These are phyloP conservation scores for Thamnaconus septentrionalis DNA, from an alignment of 2,113 vertebrate species.

Conservation along the genomic window DNA sequence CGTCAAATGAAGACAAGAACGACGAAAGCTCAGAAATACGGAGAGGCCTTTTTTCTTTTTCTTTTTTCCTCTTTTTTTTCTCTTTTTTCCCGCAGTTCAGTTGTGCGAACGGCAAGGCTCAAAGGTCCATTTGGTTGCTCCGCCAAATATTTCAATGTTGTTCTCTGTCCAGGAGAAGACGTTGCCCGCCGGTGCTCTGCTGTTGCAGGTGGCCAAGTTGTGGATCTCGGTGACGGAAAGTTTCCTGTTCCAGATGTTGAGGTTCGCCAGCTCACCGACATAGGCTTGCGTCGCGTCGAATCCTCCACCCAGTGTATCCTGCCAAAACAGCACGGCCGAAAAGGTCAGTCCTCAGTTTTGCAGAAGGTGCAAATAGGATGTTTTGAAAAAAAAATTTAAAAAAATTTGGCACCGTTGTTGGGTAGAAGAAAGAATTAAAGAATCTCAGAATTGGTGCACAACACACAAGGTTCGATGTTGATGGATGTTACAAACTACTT, in stretches of 20 bases:
- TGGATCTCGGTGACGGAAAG: constrained; percentile 89
- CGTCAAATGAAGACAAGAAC: constrained; percentile 73
- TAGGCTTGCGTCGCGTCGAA: constrained; percentile 96
- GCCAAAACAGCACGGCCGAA: constrained; percentile 14
- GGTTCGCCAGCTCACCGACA: constrained; percentile 91
- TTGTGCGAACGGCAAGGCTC: constrained; percentile 94
- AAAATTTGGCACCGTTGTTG: too few relatives aligned
- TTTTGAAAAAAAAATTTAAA: too few relatives aligned
- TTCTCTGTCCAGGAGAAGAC: constrained; percentile 93
- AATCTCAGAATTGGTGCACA: too few relatives aligned
- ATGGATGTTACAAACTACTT: too few relatives aligned
- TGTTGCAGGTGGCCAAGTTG: constrained; percentile 92
- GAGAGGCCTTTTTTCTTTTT: constrained; percentile 30
- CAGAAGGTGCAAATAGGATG: too few relatives aligned
- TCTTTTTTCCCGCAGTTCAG: constrained; percentile 69
- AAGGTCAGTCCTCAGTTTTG: neutral
- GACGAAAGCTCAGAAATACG: constrained; percentile 73
- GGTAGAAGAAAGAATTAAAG: too few relatives aligned
- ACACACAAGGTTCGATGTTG: too few relatives aligned
- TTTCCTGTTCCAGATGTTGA: constrained; percentile 95
- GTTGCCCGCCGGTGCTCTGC: constrained; percentile 84
- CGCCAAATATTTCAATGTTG: constrained; percentile 92
- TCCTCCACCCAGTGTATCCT: constrained; percentile 94
- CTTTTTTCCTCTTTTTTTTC: too few relatives aligned
- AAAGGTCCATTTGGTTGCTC: constrained; percentile 95